These are phyloP conservation scores for Pomacea canaliculata DNA, from an alignment of 2,888 invertebrate genomes.

Conservation along the genomic window DNA sequence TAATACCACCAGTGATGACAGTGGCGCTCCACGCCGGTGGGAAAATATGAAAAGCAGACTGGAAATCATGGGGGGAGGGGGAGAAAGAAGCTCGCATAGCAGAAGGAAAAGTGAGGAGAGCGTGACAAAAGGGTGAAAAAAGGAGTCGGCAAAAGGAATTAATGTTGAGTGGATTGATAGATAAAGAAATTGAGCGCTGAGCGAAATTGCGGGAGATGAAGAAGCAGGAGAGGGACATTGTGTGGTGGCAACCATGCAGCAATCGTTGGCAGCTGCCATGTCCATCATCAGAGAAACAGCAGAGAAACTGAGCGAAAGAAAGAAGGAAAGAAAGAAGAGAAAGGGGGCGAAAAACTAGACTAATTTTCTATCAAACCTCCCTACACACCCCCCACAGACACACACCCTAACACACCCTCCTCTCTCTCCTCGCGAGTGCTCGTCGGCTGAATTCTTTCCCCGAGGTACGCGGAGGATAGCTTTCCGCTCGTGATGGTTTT, in stretches of 20 bases:
- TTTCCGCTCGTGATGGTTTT: slow-evolving; percentile 7
- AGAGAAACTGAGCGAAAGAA: background rate
- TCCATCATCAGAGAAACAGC: slow-evolving; percentile 5
- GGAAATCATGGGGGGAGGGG: no score
- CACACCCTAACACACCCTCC: no score
- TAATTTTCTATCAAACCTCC: slow-evolving; percentile 14
- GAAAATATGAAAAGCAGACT: no score
- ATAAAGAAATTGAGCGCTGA: background rate
- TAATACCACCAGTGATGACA: no score
- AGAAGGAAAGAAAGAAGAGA: background rate
- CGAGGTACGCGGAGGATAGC: background rate
- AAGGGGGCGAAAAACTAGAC: background rate
- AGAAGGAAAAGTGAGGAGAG: no score
- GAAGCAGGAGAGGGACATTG: slow-evolving; percentile 6
- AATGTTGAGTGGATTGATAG: no score
- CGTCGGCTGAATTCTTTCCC: background rate
- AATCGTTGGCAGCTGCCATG: background rate
- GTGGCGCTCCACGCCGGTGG: no score
- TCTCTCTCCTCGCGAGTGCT: background rate
- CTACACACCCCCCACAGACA: no score
- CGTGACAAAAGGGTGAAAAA: background rate
- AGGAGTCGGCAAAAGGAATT: background rate
- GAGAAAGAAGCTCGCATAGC: no score
- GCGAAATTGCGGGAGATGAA: background rate
- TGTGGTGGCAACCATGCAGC: background rate